Percentiles rank a stretch among this genome's conserved stretches.
Conservation (phyloP, 2,113 vertebrate species). For the Condylura cristata region DNA sequence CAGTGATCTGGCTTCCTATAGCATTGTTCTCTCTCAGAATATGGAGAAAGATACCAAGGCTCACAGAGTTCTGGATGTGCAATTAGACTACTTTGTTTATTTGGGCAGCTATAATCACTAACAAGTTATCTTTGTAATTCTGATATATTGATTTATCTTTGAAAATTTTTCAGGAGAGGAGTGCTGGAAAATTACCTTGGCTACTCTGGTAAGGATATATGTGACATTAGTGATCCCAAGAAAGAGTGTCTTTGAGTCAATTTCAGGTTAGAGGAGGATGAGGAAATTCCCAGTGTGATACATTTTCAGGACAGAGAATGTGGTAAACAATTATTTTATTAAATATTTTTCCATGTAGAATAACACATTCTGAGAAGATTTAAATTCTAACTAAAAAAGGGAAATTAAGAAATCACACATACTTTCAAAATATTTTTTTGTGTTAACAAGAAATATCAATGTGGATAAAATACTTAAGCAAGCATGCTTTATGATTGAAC, state of each 20-base stretch:
- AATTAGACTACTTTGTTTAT: background rate
- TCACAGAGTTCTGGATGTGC: background rate
- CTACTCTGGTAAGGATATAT: background rate
- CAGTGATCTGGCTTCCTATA: background rate
- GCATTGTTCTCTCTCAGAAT: background rate
- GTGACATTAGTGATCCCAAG: background rate
- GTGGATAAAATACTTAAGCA: background rate
- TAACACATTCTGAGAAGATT: conserved; percentile 7
- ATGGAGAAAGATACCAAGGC: background rate
- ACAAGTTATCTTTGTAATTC: background rate
- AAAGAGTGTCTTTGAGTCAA: background rate
- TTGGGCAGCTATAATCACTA: background rate
- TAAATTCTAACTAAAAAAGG: background rate
- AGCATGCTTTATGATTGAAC: background rate
- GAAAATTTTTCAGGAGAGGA: background rate
- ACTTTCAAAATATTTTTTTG: background rate
- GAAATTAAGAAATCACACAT: background rate
- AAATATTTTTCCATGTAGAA: background rate
- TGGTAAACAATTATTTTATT: background rate
- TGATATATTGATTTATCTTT: background rate
- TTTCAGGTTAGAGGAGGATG: background rate
- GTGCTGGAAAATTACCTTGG: background rate
- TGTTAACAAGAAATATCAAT: conserved; percentile 8
- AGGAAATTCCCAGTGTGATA: background rate
- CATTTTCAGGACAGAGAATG: background rate